Evolutionary conservation across 2,888 invertebrate genomes (phyloP).

Genomic region (Melinaea marsaeus): DNA sequence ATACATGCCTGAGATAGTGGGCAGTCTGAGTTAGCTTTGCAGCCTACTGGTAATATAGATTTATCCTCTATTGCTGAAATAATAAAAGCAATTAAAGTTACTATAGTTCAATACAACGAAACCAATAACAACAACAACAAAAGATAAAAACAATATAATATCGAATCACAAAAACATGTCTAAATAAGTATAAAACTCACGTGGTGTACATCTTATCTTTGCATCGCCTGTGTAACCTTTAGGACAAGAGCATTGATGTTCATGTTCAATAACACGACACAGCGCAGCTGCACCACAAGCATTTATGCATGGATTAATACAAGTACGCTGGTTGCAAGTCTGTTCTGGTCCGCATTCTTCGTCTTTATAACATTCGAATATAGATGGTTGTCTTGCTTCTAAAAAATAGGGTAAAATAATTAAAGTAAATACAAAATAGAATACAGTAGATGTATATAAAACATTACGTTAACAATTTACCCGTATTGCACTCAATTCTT

Average conservation of each 20-base stretch:
- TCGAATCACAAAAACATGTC: not conserved
- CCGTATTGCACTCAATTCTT: constrained; percentile 83
- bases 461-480: constrained; percentile 51
- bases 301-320: constrained; percentile 87
- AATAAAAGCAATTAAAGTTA: constrained; percentile 21
- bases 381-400: constrained; percentile 64
- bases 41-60: constrained; percentile 80
- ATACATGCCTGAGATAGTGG: constrained; percentile 89
- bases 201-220: constrained; percentile 84
- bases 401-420: constrained; percentile 25
- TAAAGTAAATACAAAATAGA: constrained; percentile 2
- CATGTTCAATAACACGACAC: constrained; percentile 87
- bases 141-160: not conserved
- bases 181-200: constrained; percentile 74
- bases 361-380: constrained; percentile 85
- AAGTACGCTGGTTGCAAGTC: constrained; percentile 85
- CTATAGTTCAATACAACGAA: not conserved
- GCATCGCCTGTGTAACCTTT: constrained; percentile 86
- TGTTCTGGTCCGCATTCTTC: constrained; percentile 87
- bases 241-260: constrained; percentile 89
- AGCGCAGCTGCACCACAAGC: constrained; percentile 89
- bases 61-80: constrained; percentile 72
- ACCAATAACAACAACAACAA: not conserved
- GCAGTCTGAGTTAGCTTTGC: constrained; percentile 88
- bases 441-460: constrained; percentile 10